phyloP scores from a whole-genome alignment of 1,140 invertebrate genomes.

The Sogatella furcifera region DNA sequence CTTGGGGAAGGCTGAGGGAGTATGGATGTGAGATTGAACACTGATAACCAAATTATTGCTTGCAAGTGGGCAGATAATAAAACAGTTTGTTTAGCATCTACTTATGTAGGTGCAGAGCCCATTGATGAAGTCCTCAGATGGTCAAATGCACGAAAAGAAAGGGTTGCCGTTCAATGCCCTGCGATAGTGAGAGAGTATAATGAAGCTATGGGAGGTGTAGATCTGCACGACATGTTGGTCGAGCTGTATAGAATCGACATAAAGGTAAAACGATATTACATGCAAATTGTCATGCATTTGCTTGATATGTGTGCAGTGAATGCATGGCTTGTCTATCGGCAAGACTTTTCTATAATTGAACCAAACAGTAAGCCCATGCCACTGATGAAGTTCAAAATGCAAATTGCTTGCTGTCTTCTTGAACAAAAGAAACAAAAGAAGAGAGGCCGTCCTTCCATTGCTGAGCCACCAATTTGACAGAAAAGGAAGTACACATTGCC shows the following conservation, averaged over 20 bases:
- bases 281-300: conserved; percentile 12
- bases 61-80: conserved; percentile 18
- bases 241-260: conserved; percentile 11
- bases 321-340: no score
- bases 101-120: conserved; percentile 13
- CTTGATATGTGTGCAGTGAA: conserved; percentile 15
- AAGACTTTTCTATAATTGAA: no score
- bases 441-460: no score
- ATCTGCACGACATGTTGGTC: conserved; percentile 16
- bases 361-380: no score
- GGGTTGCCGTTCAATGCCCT: conserved; percentile 7
- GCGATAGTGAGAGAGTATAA: conserved; percentile 19
- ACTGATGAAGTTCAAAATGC: no score
- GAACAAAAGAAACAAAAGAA: no score
- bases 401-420: no score
- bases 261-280: conserved; percentile 4
- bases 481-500: no score
- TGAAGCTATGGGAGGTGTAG: conserved; percentile 16
- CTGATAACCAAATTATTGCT: conserved; percentile 9
- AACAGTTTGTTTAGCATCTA: conserved; percentile 13
- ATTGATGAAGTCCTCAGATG: conserved; percentile 14
- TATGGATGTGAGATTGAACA: conserved; percentile 14
- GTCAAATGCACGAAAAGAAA: conserved; percentile 12
- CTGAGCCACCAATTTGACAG: no score
- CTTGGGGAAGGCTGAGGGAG: conserved; percentile 9